These are phyloP conservation scores for Stenodema calcarata DNA, from an alignment of 2,888 invertebrate genomes.

Conservation along the genomic window DNA sequence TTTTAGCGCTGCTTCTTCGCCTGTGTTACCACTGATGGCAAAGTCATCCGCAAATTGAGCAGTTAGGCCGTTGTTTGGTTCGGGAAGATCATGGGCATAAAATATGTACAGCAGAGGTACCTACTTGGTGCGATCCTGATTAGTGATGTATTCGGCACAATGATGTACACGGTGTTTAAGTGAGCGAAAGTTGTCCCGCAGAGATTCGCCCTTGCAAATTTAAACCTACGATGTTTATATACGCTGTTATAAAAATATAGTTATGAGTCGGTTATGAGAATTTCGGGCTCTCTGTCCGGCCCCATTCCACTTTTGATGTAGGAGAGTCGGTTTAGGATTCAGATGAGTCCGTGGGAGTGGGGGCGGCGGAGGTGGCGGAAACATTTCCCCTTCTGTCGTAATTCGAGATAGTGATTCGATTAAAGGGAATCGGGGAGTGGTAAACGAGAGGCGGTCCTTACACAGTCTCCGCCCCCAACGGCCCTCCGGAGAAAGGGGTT, in stretches of 20 bases:
- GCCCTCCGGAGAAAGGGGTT: constrained; percentile 8
- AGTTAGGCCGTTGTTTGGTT: too few species aligned
- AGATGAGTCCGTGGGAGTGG: background rate
- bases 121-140: too few species aligned
- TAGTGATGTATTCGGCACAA: too few species aligned
- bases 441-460: background rate
- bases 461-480: background rate
- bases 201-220: background rate
- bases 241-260: background rate
- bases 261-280: background rate
- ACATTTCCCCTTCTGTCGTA: background rate
- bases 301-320: constrained; percentile 16
- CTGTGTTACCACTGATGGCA: too few species aligned
- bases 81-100: too few species aligned
- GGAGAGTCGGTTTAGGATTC: background rate
- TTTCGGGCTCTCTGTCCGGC: background rate
- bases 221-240: background rate
- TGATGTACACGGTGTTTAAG: too few species aligned
- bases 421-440: background rate
- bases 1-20: too few species aligned
- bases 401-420: constrained; percentile 40
- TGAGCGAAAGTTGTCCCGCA: background rate
- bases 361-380: background rate
- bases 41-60: too few species aligned
- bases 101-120: too few species aligned